Percentiles rank a stretch among this genome's conserved stretches.
phyloP scores from a whole-genome alignment of 2,797 vertebrate species.

The Alectoris magna region DNA sequence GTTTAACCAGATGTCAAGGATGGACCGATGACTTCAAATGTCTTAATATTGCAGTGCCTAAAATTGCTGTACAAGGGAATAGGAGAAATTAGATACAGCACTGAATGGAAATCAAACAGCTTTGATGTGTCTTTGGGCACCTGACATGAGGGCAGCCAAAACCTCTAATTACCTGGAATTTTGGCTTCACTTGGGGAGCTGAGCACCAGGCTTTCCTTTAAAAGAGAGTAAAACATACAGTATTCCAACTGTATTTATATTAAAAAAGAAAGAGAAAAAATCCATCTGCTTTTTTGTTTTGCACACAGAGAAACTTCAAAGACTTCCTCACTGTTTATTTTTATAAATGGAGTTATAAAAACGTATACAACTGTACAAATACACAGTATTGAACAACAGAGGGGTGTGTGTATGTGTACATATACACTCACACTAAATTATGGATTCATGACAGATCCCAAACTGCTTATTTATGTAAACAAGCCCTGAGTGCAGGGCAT shows the following conservation, averaged over 20 bases:
- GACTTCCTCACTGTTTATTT: slow-evolving; percentile 30
- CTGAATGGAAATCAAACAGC: slow-evolving; percentile 4
- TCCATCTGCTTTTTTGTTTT: slow-evolving; percentile 56
- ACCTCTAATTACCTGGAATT: slow-evolving; percentile 1
- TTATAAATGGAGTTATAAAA: not conserved
- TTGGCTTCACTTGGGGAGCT: not conserved
- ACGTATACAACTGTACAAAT: not conserved
- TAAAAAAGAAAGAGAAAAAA: not conserved
- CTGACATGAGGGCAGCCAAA: not conserved
- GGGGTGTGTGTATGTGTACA: not conserved
- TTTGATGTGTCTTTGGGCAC: slow-evolving; percentile 27
- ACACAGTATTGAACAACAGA: not conserved
- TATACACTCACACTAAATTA: not conserved
- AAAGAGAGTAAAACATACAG: not conserved
- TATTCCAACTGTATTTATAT: slow-evolving; percentile 21
- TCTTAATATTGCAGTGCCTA: not conserved
- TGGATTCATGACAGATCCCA: not conserved
- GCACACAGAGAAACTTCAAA: slow-evolving; percentile 17
- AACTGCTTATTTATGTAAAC: not conserved
- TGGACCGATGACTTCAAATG: not conserved
- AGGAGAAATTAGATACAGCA: not conserved
- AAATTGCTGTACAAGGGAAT: not conserved
- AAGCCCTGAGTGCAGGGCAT: not conserved
- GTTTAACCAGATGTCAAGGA: not conserved
- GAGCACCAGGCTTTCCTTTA: not conserved